phyloP scores from a whole-genome alignment of 2,113 vertebrate genomes.

The Nibea coibor region DNA sequence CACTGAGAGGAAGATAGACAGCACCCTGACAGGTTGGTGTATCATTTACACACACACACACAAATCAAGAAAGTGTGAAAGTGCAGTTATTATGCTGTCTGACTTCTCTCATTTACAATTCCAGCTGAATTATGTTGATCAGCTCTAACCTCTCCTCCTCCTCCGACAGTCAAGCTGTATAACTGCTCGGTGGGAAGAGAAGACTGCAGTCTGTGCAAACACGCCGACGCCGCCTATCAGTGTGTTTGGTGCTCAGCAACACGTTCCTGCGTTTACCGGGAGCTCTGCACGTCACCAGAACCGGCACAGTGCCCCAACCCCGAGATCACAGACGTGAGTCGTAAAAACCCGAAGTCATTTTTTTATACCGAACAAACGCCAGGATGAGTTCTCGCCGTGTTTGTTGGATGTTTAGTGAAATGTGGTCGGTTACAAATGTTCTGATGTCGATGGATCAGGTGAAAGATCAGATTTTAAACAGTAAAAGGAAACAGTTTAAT shows the following conservation, averaged over 20 bases:
- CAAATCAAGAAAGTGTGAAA: constrained; percentile 19
- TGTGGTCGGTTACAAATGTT: too few relatives aligned
- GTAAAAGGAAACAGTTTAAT: too few relatives aligned
- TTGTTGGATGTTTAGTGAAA: too few relatives aligned
- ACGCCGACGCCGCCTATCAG: constrained; percentile 81
- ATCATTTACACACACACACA: constrained; percentile 68
- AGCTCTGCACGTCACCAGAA: constrained; percentile 76
- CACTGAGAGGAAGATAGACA: constrained; percentile 90
- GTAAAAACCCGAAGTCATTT: too few relatives aligned
- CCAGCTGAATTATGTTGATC: background rate
- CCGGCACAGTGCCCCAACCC: constrained; percentile 86
- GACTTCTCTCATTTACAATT: constrained; percentile 10
- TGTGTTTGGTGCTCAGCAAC: constrained; percentile 91
- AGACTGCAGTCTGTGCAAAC: constrained; percentile 95
- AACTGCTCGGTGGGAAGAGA: constrained; percentile 93
- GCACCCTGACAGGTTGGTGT: constrained; percentile 90
- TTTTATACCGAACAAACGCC: too few relatives aligned
- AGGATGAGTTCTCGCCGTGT: too few relatives aligned
- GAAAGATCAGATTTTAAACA: too few relatives aligned
- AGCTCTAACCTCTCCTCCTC: background rate
- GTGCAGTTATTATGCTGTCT: background rate
- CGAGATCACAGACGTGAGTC: constrained; percentile 88
- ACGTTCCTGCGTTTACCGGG: constrained; percentile 85
- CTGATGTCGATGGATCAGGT: too few relatives aligned
- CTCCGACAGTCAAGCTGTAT: constrained; percentile 89